These are phyloP conservation scores for Chaetodon trifascialis DNA, from an alignment of 2,113 vertebrate species.

Conservation along the genomic window DNA sequence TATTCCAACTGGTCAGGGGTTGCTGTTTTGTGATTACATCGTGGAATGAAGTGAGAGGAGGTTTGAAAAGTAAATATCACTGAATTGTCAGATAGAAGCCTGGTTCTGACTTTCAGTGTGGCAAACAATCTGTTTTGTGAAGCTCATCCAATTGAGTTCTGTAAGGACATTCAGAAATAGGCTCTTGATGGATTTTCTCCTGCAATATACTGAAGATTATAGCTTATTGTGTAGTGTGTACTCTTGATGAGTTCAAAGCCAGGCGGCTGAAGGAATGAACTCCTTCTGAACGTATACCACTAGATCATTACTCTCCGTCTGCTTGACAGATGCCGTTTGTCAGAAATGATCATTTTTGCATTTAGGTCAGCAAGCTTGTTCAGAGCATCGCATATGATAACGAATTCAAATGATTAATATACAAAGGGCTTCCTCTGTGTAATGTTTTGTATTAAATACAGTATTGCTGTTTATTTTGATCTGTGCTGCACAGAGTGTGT, in stretches of 20 bases:
- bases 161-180: slow-evolving; percentile 55
- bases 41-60: slow-evolving; percentile 11
- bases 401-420: slow-evolving; percentile 25
- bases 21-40: slow-evolving; percentile 8
- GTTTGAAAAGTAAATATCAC: slow-evolving; percentile 37
- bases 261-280: slow-evolving; percentile 58
- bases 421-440: neutral
- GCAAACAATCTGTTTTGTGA: slow-evolving; percentile 46
- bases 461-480: slow-evolving; percentile 6
- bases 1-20: slow-evolving; percentile 14
- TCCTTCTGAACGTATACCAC: slow-evolving; percentile 41
- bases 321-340: slow-evolving; percentile 63
- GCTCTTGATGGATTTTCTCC: slow-evolving; percentile 61
- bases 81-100: slow-evolving; percentile 19
- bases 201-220: slow-evolving; percentile 67
- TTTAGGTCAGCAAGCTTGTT: slow-evolving; percentile 49
- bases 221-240: slow-evolving; percentile 50
- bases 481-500: neutral
- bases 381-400: slow-evolving; percentile 19
- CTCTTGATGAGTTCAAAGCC: slow-evolving; percentile 53
- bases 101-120: slow-evolving; percentile 39
- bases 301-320: slow-evolving; percentile 62
- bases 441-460: slow-evolving; percentile 18
- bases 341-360: slow-evolving; percentile 59
- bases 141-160: slow-evolving; percentile 53